Percentiles rank a stretch among this genome's conserved stretches.
Evolutionary conservation across 2,888 invertebrate species (phyloP).

Genomic region (Dryobotodes eremita): DNA sequence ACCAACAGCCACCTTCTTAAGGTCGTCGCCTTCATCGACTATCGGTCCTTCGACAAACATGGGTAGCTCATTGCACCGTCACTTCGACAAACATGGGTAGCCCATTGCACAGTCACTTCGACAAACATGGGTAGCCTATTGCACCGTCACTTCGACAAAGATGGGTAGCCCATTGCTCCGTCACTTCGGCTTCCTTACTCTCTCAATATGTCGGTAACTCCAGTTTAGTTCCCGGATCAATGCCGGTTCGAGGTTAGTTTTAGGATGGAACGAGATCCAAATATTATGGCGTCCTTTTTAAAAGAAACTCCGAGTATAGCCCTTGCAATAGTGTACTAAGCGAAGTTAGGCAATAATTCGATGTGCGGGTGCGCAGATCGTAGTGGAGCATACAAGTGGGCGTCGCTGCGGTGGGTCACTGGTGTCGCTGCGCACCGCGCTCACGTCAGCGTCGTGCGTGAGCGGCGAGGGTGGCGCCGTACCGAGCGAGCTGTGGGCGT

Average conservation of each 20-base stretch:
- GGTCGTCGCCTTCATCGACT: not conserved
- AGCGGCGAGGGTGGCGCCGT: slow-evolving; percentile 56
- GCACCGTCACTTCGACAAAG: not conserved
- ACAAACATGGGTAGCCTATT: too few relatives aligned
- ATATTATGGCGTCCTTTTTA: not conserved
- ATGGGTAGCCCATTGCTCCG: too few relatives aligned
- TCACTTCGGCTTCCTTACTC: not conserved
- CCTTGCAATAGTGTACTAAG: not conserved
- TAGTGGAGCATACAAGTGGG: slow-evolving; percentile 74
- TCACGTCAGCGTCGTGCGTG: slow-evolving; percentile 77
- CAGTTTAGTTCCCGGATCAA: not conserved
- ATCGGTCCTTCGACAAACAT: not conserved
- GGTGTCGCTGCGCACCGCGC: slow-evolving; percentile 75
- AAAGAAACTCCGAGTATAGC: not conserved
- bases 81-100: not conserved
- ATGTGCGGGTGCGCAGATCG: slow-evolving; percentile 63
- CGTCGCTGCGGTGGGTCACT: slow-evolving; percentile 71
- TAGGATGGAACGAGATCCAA: not conserved
- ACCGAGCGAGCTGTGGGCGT: slow-evolving; percentile 71
- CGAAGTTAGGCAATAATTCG: not conserved
- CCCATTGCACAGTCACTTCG: not conserved
- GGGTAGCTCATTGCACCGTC: too few relatives aligned
- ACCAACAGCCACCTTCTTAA: not conserved
- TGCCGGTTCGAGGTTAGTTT: not conserved
- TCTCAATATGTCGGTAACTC: not conserved